Evolutionary conservation across 2,888 invertebrate genomes (phyloP).

Genomic region (Acanthosoma haemorrhoidale): DNA sequence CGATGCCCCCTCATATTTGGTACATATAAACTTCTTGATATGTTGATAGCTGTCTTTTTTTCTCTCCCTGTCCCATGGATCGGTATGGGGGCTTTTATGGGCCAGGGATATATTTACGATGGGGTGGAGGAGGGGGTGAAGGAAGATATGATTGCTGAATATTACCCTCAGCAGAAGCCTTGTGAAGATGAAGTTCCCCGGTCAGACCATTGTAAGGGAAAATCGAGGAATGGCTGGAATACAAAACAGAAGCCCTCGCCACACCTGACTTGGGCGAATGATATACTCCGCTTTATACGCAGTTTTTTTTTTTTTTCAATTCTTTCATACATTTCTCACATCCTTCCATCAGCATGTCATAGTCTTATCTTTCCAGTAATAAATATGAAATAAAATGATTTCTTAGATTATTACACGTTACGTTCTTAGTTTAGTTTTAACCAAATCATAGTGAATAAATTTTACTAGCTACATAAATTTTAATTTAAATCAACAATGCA

Average conservation of each 20-base stretch:
- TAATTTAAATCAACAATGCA: too few relatives aligned
- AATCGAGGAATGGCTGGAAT: constrained; percentile 7
- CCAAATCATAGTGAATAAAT: too few relatives aligned
- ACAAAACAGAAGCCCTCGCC: constrained; percentile 22
- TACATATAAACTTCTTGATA: not conserved
- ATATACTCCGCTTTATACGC: not conserved
- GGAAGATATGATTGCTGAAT: constrained; percentile 5
- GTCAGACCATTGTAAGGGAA: constrained; percentile 9
- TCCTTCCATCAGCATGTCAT: too few relatives aligned
- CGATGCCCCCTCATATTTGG: not conserved
- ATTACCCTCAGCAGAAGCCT: constrained; percentile 6
- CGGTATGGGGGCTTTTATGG: not conserved
- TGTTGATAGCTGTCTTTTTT: not conserved
- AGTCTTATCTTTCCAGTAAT: too few relatives aligned
- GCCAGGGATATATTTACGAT: not conserved
- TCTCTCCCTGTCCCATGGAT: not conserved
- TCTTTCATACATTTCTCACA: too few relatives aligned
- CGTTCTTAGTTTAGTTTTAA: too few relatives aligned
- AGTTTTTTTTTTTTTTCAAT: not conserved
- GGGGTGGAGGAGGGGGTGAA: not conserved
- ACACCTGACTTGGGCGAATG: not conserved
- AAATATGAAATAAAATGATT: too few relatives aligned
- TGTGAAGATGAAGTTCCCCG: not conserved
- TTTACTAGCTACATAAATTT: too few relatives aligned
- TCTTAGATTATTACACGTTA: too few relatives aligned